A percentile compares a stretch with the other conserved stretches of the same genome.
Evolutionary conservation across 2,113 vertebrate genomes (phyloP).

Genomic region (Pampusana beccarii): DNA sequence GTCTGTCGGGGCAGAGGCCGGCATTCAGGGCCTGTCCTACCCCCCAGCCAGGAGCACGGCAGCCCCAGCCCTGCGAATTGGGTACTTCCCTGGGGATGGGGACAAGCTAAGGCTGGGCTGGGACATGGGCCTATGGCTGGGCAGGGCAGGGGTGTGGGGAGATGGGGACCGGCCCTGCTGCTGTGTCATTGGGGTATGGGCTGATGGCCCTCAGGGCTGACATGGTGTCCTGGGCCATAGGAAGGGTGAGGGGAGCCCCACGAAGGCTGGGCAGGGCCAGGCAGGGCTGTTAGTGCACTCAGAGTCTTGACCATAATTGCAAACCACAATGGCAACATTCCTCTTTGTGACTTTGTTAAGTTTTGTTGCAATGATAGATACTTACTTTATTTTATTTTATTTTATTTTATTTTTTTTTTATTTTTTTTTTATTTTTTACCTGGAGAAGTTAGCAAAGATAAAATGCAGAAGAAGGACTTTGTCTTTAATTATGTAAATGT

Average conservation of each 20-base stretch:
- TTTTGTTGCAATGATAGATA: neutral
- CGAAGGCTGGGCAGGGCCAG: neutral
- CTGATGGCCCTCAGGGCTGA: fast-evolving
- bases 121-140: fast-evolving
- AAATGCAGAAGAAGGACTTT: neutral
- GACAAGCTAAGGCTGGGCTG: neutral
- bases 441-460: neutral
- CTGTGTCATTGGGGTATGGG: fast-evolving
- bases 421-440: too few relatives aligned
- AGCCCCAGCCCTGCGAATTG: too few relatives aligned
- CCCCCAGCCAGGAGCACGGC: too few relatives aligned
- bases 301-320: neutral
- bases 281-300: neutral
- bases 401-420: too few relatives aligned
- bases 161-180: fast-evolving
- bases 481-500: neutral
- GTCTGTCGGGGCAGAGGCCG: too few relatives aligned
- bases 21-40: too few relatives aligned
- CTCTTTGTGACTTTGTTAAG: neutral
- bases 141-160: too few relatives aligned
- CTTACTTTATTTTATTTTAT: too few relatives aligned
- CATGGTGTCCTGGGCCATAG: neutral
- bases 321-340: neutral
- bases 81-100: neutral
- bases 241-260: fast-evolving